Evolutionary conservation across 1,140 invertebrate genomes (phyloP).

Genomic region (Sycophila sp.): DNA sequence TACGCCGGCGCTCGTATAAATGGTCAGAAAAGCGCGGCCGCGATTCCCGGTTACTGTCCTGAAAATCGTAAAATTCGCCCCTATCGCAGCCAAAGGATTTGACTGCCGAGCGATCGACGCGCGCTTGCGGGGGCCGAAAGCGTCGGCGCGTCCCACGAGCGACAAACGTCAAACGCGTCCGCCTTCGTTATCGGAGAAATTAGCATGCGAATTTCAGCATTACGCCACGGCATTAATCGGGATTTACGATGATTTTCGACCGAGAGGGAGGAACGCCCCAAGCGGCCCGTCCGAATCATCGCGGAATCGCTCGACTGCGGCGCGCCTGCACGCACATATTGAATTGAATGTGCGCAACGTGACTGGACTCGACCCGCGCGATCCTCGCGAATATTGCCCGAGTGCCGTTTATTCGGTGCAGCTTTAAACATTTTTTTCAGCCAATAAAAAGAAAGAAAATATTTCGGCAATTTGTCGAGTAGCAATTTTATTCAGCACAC

Average conservation of each 20-base stretch:
- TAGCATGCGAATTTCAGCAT: conserved; percentile 26
- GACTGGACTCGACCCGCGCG: conserved; percentile 30
- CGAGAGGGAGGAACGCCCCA: background rate
- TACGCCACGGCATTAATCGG: conserved; percentile 13
- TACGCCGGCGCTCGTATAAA: conserved; percentile 27
- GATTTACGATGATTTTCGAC: conserved; percentile 33
- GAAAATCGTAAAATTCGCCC: conserved; percentile 28
- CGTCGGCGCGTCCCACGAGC: background rate
- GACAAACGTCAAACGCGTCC: background rate
- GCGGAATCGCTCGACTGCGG: background rate
- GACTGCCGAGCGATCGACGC: background rate
- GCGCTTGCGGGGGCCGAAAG: background rate
- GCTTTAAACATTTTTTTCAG: too few species aligned
- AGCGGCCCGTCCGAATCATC: background rate
- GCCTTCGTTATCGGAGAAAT: conserved; percentile 30
- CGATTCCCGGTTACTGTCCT: conserved; percentile 10
- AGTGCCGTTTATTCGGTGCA: too few species aligned
- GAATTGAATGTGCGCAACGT: conserved; percentile 31
- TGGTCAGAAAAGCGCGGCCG: background rate
- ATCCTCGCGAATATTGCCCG: too few species aligned
- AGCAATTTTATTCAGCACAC: too few species aligned
- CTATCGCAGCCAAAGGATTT: conserved; percentile 1
- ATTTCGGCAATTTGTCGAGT: too few species aligned
- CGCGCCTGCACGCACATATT: conserved; percentile 4
- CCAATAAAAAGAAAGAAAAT: too few species aligned